These are phyloP conservation scores for Rapana venosa DNA, from an alignment of 2,888 invertebrate genomes.

Conservation along the genomic window DNA sequence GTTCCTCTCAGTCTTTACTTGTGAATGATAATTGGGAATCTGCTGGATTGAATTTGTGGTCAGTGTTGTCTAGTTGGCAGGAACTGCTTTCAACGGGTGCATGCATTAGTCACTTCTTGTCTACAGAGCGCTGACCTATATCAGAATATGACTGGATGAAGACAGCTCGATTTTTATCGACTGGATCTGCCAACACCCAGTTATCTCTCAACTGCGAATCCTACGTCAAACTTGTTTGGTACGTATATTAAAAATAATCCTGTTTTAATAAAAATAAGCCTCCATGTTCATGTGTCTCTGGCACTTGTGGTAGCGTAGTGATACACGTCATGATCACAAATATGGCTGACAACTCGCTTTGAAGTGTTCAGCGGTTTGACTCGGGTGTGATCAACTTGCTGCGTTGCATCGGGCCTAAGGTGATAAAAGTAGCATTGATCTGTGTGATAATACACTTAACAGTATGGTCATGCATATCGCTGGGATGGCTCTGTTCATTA, in stretches of 20 bases:
- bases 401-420: background rate
- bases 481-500: too few relatives aligned
- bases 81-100: slow-evolving; percentile 38
- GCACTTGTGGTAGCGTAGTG: slow-evolving; percentile 35
- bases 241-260: background rate
- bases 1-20: background rate
- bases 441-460: background rate
- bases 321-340: slow-evolving; percentile 35
- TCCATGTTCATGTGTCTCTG: background rate
- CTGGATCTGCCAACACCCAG: slow-evolving; percentile 12
- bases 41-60: background rate
- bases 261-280: background rate
- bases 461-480: too few relatives aligned
- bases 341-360: slow-evolving; percentile 41
- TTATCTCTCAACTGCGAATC: background rate
- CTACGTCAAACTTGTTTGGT: background rate
- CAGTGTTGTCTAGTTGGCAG: background rate
- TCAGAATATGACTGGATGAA: slow-evolving; percentile 38
- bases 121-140: slow-evolving; percentile 25
- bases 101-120: slow-evolving; percentile 21
- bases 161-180: slow-evolving; percentile 26
- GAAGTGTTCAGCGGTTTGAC: slow-evolving; percentile 24
- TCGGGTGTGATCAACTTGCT: background rate
- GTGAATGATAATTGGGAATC: background rate
- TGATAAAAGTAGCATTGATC: background rate